Evolutionary conservation across 1,140 invertebrate genomes (phyloP).

Genomic region (Idris sp.): DNA sequence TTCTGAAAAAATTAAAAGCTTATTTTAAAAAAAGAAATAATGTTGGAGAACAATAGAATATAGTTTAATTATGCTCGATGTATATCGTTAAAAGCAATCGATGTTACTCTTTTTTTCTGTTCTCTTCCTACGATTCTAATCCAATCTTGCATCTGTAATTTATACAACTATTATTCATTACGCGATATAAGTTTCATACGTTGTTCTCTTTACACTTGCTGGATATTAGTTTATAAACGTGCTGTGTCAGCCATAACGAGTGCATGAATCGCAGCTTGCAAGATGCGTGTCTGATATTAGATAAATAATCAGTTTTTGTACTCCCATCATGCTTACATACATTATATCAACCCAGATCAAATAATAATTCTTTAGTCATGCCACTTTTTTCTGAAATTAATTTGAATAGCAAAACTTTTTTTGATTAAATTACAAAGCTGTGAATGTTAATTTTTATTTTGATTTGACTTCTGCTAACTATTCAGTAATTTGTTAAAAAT

Average conservation of each 20-base stretch:
- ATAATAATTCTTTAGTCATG: no score
- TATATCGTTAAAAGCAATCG: no score
- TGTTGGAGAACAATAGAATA: no score
- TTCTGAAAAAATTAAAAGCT: no score
- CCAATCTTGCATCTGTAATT: constrained; percentile 55
- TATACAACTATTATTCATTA: constrained; percentile 55
- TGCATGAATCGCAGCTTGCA: constrained; percentile 49
- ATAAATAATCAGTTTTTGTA: constrained; percentile 55
- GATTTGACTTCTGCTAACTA: no score
- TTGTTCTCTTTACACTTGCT: constrained; percentile 21
- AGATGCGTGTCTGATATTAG: constrained; percentile 53
- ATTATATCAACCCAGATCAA: constrained; percentile 13
- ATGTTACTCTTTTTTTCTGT: no score
- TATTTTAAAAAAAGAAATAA: no score
- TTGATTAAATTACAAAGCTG: no score
- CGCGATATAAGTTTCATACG: constrained; percentile 49
- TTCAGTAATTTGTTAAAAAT: constrained; percentile 52
- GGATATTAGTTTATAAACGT: constrained; percentile 57
- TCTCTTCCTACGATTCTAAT: constrained; percentile 17
- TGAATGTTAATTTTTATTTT: no score
- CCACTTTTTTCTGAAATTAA: no score
- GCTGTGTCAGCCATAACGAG: constrained; percentile 57
- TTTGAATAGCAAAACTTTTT: no score
- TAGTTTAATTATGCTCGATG: no score
- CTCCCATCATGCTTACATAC: constrained; percentile 13